These are phyloP conservation scores for Pterocles orientalis DNA, from an alignment of 2,113 vertebrate species.

Conservation along the genomic window DNA sequence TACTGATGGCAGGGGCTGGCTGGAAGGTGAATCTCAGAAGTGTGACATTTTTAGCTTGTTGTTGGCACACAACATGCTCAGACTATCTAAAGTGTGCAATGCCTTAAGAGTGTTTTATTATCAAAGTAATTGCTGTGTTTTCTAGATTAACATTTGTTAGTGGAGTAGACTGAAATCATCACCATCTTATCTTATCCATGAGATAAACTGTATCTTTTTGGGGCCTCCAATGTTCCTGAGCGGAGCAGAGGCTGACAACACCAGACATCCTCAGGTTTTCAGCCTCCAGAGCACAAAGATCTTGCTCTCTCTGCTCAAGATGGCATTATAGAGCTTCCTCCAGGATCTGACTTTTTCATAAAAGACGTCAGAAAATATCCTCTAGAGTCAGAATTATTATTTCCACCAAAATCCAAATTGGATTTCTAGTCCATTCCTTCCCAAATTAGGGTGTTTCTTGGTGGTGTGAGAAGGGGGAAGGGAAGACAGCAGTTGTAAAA, in stretches of 20 bases:
- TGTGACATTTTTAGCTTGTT: not conserved
- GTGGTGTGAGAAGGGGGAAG: not conserved
- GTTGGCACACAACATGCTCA: accelerated
- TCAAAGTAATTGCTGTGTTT: not conserved
- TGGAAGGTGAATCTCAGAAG: not conserved
- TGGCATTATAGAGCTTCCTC: not conserved
- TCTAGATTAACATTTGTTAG: not conserved
- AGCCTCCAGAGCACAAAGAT: conserved; percentile 28
- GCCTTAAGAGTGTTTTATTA: not conserved
- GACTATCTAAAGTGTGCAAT: not conserved
- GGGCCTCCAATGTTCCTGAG: not conserved
- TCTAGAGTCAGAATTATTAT: not conserved
- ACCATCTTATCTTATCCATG: not conserved
- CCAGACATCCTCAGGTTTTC: not conserved
- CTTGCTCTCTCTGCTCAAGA: not conserved
- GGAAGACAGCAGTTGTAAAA: not conserved
- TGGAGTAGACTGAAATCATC: not conserved
- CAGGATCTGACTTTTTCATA: not conserved
- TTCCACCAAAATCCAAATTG: not conserved
- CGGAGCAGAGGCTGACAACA: not conserved
- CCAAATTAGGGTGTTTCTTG: not conserved
- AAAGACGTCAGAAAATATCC: not conserved
- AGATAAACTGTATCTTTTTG: conserved; percentile 25
- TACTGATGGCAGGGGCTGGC: not conserved
- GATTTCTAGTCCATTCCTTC: not conserved